Percentiles rank a stretch among this genome's conserved stretches.
These are phyloP conservation scores for Phocoena phocoena DNA, from an alignment of 2,113 vertebrate species.

Conservation along the genomic window DNA sequence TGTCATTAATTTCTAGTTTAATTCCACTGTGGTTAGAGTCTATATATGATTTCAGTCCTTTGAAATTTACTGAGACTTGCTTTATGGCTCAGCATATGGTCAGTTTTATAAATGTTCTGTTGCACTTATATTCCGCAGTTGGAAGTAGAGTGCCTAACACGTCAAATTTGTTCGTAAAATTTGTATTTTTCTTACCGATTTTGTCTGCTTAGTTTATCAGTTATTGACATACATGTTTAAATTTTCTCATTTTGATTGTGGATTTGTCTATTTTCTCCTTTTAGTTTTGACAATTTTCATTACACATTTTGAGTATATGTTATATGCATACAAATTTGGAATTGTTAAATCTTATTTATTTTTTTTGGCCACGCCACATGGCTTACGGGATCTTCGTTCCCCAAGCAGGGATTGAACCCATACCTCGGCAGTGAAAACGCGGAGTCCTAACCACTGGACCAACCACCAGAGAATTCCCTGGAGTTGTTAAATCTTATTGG, in stretches of 20 bases:
- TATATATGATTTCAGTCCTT: neutral
- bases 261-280: neutral
- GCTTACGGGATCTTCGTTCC: neutral
- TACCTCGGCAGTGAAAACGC: neutral
- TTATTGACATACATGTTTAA: neutral
- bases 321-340: neutral
- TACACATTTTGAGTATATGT: neutral
- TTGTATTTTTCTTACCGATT: slow-evolving; percentile 6
- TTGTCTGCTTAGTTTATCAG: neutral
- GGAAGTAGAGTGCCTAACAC: neutral
- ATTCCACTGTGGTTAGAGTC: neutral
- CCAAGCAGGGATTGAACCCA: neutral
- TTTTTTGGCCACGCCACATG: neutral
- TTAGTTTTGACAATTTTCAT: neutral
- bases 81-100: neutral
- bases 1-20: neutral
- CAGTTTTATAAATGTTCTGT: neutral
- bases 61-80: neutral
- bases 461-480: neutral
- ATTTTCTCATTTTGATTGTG: neutral
- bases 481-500: neutral
- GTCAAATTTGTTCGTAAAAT: neutral
- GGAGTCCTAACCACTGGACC: neutral
- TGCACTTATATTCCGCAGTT: neutral
- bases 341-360: neutral